A percentile compares a stretch with the other conserved stretches of the same genome.
Conservation (phyloP, 2,113 vertebrate genomes). For the Reinhardtius hippoglossoides region DNA sequence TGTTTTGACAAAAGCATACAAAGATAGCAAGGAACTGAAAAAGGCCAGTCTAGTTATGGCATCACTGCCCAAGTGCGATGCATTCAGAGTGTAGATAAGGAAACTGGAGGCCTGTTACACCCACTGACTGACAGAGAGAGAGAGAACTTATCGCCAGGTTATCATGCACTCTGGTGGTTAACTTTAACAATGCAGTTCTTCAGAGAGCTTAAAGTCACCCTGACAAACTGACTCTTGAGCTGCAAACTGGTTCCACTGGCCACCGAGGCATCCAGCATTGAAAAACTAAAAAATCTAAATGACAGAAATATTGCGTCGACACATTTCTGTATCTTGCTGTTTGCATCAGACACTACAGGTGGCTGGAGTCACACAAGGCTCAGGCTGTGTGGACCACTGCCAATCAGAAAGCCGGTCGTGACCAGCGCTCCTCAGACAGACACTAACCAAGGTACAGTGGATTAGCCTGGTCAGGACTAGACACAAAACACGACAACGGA, state of each 20-base stretch:
- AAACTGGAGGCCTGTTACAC: slow-evolving; percentile 8
- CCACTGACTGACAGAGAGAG: slow-evolving; percentile 22
- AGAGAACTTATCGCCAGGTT: slow-evolving; percentile 30
- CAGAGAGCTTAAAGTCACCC: neutral
- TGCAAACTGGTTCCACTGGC: neutral
- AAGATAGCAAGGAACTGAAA: neutral
- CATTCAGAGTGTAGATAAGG: slow-evolving; percentile 50
- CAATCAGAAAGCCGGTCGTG: slow-evolving; percentile 72
- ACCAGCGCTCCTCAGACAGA: slow-evolving; percentile 49
- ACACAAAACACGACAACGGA: slow-evolving; percentile 15
- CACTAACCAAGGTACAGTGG: slow-evolving; percentile 48
- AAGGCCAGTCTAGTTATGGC: slow-evolving; percentile 3
- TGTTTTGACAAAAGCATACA: neutral
- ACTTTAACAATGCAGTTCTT: slow-evolving; percentile 44
- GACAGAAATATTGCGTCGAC: neutral
- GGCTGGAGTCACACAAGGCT: slow-evolving; percentile 28
- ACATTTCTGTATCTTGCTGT: neutral
- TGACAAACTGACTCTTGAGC: neutral
- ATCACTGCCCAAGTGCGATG: slow-evolving; percentile 15
- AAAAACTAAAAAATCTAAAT: neutral
- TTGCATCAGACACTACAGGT: slow-evolving; percentile 47
- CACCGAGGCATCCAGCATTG: neutral
- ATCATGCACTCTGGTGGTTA: slow-evolving; percentile 70
- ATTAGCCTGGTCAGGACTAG: slow-evolving; percentile 57
- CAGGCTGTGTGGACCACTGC: slow-evolving; percentile 43